Evolutionary conservation across 2,888 invertebrate species (phyloP), one percentile per base, ranked within the genome.

Genomic region (Lacanobia oleracea): DNA sequence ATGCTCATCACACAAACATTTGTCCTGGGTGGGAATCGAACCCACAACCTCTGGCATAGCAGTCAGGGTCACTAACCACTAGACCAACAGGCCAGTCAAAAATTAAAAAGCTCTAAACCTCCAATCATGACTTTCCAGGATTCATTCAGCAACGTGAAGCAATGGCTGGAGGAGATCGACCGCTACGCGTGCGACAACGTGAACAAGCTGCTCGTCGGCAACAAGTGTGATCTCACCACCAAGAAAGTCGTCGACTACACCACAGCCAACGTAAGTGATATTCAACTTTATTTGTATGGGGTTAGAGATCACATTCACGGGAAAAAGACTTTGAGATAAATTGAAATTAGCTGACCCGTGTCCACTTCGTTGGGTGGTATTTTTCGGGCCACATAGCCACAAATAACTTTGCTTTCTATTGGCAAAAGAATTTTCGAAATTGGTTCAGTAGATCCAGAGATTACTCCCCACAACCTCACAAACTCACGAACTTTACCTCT

Each of bases 131-230:
- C 2, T 6, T 91, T 92, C 2, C 98, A 99, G 97, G 99, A 99
- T 94, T 99, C 99, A 54, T 99, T 99, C 97, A 99, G 99, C 96
- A 99, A 99, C 96, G 99, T 99, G 74, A 99, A 99, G 96, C 99
- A 99, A 94, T 99, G 99, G 99, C 97, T 99, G 90, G 99, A 99
- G 95, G 99, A 99, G 97, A 99, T 99, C 90, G 99, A 99, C 93
- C 98, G 99, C 96, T 99, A 99, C 95, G 99, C 99, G 87, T 99
- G 99, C 96, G 99, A 99, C 97, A 99, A 99, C 96, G 99, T 99
- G 83, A 99, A 99, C 97, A 99, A 99, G 97, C 97, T 99, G 91
- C 97, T 99, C 87, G 99, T 99, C 88, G 99, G 99, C 92, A 99
- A 99, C 97, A 99, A 99, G 97, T 98, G 99, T 96, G 99, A 99